phyloP scores from a whole-genome alignment of 2,797 vertebrate species.

The Hydrolagus colliei region DNA sequence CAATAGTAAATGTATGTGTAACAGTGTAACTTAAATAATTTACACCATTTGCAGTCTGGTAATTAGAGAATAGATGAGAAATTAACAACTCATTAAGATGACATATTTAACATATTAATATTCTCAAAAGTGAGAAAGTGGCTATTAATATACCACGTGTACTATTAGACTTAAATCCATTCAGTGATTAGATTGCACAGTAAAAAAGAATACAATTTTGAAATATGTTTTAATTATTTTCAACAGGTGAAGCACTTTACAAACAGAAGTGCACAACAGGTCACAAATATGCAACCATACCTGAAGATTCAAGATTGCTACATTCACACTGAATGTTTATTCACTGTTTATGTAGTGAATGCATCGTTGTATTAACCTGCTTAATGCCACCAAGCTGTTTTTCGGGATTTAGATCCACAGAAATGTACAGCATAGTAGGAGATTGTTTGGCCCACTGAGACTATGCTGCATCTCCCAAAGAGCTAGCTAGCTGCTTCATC shows the following conservation, averaged over 20 bases:
- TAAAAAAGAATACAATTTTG: background rate
- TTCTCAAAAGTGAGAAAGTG: background rate
- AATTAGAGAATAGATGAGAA: background rate
- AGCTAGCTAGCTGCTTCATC: too few species aligned
- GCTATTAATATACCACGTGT: background rate
- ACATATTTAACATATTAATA: slow-evolving; percentile 3
- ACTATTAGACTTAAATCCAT: background rate
- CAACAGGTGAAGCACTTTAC: background rate
- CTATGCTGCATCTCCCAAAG: too few species aligned
- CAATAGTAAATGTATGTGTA: background rate
- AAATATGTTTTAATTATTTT: background rate
- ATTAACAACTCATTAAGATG: background rate
- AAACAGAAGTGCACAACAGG: background rate
- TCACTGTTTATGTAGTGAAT: background rate
- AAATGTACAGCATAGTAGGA: too few species aligned
- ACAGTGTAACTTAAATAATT: slow-evolving; percentile 4
- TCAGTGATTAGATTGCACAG: background rate
- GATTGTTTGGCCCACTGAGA: too few species aligned
- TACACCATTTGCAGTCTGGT: background rate
- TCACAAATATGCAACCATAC: background rate
- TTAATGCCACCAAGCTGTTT: too few species aligned
- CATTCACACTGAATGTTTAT: background rate
- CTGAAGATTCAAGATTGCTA: background rate
- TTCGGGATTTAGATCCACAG: too few species aligned
- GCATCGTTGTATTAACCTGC: background rate